Conservation (phyloP, 2,113 vertebrate genomes). For the Salvator merianae region DNA sequence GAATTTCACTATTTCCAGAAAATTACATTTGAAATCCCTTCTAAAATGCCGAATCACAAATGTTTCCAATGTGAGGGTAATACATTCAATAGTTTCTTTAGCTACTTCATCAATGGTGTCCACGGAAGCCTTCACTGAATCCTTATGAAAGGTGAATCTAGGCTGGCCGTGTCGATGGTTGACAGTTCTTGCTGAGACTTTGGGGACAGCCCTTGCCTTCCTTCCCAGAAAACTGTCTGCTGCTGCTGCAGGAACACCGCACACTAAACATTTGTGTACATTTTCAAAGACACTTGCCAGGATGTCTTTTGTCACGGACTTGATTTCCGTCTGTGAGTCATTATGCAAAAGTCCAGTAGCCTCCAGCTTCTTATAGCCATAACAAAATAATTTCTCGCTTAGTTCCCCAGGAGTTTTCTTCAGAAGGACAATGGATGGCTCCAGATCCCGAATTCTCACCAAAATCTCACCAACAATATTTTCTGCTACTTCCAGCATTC, state of each 20-base stretch:
- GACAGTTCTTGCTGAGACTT: too few relatives aligned
- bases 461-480: slow-evolving; percentile 9
- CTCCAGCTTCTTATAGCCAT: background rate
- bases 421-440: background rate
- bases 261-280: background rate
- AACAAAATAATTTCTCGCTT: background rate
- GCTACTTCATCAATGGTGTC: background rate
- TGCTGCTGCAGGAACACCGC: background rate
- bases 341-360: accelerated
- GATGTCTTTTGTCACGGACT: background rate
- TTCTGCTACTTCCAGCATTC: background rate
- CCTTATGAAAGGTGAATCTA: accelerated
- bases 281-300: background rate
- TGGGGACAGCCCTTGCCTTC: background rate
- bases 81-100: background rate
- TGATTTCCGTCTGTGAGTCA: background rate
- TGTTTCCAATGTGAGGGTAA: slow-evolving; percentile 14
- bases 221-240: background rate
- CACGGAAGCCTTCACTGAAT: background rate
- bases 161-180: background rate
- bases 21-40: background rate
- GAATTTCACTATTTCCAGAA: slow-evolving; percentile 20
- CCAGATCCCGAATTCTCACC: background rate
- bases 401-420: background rate
- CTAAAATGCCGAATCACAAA: slow-evolving; percentile 11